Conservation (phyloP, 1,140 invertebrate genomes). For the Ptiloglossa arizonensis region DNA sequence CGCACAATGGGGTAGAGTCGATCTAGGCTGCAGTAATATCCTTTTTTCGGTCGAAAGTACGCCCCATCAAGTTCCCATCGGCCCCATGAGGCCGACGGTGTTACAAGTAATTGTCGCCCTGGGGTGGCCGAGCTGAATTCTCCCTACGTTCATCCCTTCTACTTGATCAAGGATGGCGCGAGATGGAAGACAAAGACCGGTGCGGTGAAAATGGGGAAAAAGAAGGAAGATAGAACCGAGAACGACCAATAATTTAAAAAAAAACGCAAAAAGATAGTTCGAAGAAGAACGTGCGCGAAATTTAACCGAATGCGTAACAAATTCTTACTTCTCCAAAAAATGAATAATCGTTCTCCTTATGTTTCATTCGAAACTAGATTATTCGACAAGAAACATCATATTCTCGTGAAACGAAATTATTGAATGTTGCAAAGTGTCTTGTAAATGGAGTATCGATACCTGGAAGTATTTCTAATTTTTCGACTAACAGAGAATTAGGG, state of each 20-base stretch:
- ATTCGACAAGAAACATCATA: too few species aligned
- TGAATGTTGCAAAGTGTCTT: too few species aligned
- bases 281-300: too few species aligned
- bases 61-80: constrained; percentile 73
- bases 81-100: constrained; percentile 68
- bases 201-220: too few species aligned
- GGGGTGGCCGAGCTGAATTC: constrained; percentile 48
- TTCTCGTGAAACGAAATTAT: too few species aligned
- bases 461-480: too few species aligned
- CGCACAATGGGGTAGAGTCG: constrained; percentile 30
- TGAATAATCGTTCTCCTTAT: too few species aligned
- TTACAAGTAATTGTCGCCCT: constrained; percentile 76
- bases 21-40: constrained; percentile 66
- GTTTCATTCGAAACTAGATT: too few species aligned
- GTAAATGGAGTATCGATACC: too few species aligned
- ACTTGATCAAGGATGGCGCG: constrained; percentile 17
- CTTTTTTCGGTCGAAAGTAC: constrained; percentile 67
- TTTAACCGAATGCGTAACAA: too few species aligned
- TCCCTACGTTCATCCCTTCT: constrained; percentile 43
- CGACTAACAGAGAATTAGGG: too few species aligned
- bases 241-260: constrained; percentile 8
- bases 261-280: neutral
- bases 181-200: neutral
- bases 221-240: neutral
- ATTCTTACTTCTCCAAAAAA: too few species aligned